Evolutionary conservation across 2,797 vertebrate genomes (phyloP), one percentile per base, ranked within the genome.

Genomic region (Dromococcyx pavoninus): DNA sequence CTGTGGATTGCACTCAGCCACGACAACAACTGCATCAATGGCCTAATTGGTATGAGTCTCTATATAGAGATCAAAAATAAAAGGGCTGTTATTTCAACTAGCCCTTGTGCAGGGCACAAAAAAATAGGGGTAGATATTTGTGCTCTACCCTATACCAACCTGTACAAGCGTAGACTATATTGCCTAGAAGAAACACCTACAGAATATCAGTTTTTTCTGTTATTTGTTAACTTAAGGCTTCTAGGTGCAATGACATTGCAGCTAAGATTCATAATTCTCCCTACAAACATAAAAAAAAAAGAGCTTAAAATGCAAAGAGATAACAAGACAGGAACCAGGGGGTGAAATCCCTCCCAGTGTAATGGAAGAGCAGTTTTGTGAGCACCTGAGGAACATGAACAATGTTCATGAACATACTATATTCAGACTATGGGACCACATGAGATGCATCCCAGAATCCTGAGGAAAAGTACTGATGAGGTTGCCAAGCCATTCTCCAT

Each of bases 11-110:
- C 19, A 28, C 33, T 51, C 43, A n/a, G 66, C 37, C 37, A 4
- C 5, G 28, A 32, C 2, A 0, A 11, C 0, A 0, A 21, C 35
- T 12, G 7, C 37, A 17, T 4, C 1, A 0, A 8, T 1, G 5
- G 22, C 17, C 6, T 4, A 2, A 0, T 0, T 2, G 25, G 18
- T n/a, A n/a, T n/a, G n/a, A n/a, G 9, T 24, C 24, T 54, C 12
- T 13, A 2, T 7, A 18, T 7, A 17, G 15, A 43, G 22, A 66
- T 10, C 22, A 58, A 16, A 72, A 81, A 35, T 39, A 30, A 51
- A 83, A 88, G 4, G 7, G n/a, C 30, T 65, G 3, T 13, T 44
- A 48, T 28, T 83, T 76, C 17, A 87, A 33, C 4, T 13, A 46
- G 17, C 25, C 25, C 23, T 61, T 54, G 21, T 17, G 11, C 8